Conservation (phyloP, 2,888 invertebrate species). For the Caenorhabditis sulstoni region DNA sequence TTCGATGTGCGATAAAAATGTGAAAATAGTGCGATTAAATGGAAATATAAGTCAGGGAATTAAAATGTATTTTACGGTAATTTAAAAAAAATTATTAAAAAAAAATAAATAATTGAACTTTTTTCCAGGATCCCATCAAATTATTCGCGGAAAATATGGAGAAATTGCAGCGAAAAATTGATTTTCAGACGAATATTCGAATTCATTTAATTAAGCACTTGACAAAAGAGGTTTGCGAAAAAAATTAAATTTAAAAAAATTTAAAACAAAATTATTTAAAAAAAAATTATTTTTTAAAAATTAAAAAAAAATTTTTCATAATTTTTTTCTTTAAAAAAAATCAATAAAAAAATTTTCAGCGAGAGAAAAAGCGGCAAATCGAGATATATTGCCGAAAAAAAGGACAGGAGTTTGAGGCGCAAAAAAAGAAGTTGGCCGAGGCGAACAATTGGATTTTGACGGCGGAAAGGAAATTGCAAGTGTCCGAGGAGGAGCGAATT, state of each 20-base stretch:
- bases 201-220: constrained; percentile 38
- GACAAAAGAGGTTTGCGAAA: constrained; percentile 36
- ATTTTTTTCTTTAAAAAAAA: constrained; percentile 3
- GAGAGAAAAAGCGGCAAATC: constrained; percentile 50
- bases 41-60: constrained; percentile 29
- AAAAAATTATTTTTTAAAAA: constrained; percentile 1
- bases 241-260: background rate
- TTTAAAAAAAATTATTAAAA: constrained; percentile 6
- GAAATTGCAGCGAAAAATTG: constrained; percentile 29
- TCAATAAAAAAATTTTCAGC: constrained; percentile 12
- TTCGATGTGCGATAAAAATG: constrained; percentile 38
- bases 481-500: constrained; percentile 25
- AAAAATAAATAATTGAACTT: background rate
- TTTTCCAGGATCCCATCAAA: constrained; percentile 34
- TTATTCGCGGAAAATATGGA: constrained; percentile 22
- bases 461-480: constrained; percentile 36
- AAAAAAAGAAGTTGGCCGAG: constrained; percentile 33
- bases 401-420: constrained; percentile 34
- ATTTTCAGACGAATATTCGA: constrained; percentile 38
- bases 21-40: constrained; percentile 37
- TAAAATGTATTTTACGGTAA: constrained; percentile 40
- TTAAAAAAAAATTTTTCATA: background rate
- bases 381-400: constrained; percentile 37
- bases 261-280: background rate
- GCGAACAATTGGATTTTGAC: constrained; percentile 38